Evolutionary conservation across 2,113 vertebrate genomes (phyloP).

Genomic region (Oreochromis aureus): DNA sequence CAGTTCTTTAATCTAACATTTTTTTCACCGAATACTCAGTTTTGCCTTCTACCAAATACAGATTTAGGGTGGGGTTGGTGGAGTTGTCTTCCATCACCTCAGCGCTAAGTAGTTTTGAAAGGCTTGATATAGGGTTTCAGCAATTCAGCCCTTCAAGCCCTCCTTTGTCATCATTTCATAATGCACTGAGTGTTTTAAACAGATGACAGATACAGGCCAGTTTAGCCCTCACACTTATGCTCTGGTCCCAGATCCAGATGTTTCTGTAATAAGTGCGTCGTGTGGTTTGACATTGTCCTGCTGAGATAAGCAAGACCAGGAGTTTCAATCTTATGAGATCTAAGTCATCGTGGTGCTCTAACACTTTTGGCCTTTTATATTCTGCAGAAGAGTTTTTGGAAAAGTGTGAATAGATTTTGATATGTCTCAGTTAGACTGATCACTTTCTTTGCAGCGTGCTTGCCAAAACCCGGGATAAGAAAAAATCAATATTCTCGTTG

Average conservation of each 20-base stretch:
- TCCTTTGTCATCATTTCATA: not conserved
- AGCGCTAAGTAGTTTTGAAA: not conserved
- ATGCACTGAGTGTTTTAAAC: not conserved
- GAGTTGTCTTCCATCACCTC: not conserved
- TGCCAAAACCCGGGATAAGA: not conserved
- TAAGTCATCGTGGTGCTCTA: not conserved
- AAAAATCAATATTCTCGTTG: not conserved
- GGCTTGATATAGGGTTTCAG: not conserved
- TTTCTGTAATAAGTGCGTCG: not conserved
- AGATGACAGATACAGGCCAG: not conserved
- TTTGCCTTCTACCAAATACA: not conserved
- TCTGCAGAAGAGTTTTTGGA: not conserved
- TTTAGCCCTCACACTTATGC: not conserved
- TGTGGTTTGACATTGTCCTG: not conserved
- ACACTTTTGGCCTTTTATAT: not conserved
- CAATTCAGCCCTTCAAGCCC: not conserved
- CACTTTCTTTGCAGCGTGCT: not conserved
- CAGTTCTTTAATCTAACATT: not conserved
- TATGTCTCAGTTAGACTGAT: not conserved
- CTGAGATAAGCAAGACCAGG: not conserved
- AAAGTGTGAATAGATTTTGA: not conserved
- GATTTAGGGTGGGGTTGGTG: not conserved
- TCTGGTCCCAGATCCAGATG: not conserved
- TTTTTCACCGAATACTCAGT: not conserved
- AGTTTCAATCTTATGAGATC: not conserved